Evolutionary conservation across 1,140 invertebrate species (phyloP), one percentile per base, ranked within the genome.

Genomic region (Arion vulgaris): DNA sequence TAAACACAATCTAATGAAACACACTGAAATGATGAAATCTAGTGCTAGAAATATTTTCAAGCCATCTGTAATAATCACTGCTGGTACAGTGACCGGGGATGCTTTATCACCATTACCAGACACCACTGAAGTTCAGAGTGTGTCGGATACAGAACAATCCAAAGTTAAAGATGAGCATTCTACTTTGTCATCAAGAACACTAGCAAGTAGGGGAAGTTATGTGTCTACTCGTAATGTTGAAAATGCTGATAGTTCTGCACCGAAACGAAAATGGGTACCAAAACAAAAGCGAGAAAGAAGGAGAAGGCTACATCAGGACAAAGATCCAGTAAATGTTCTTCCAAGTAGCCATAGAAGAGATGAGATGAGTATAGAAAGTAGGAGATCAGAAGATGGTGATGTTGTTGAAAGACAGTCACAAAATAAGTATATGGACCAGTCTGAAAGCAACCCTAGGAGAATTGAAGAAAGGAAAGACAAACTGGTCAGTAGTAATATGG

Each of bases 1-100:
- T 38, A 32, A 51, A 32, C 32, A 81, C 38, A 53, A 72, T 38
- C 66, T 81, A 34, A 51, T 34, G 49, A 81, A 39, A 23, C 79
- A 81, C 49, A 53, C 51, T 73, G 79, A 72, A 72, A 32, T 72
- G 23, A 81, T 73, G 78, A 38, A 80, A 45, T 49, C 69, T 1
- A 69, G 66, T 69, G 17, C 34, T 28, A 51, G 23, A 23, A 72
- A 38, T 51, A 15, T 81, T 9, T 80, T 80, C 62, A 80, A 41
- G 23, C 79, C 79, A 49, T 15, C 68, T 32, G 39, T 53, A 15
- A 81, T 39, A 36, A 26, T 9, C 5, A n/a, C 9, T 41, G 38
- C 26, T 69, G 28, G 68, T 4, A 57, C 78, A 38, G 79, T 49
- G 1, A 81, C 79, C 9, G 39, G 36, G 2, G 36, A 39, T 41